phyloP scores from a whole-genome alignment of 2,113 vertebrate genomes.

The Bambusicola thoracicus region DNA sequence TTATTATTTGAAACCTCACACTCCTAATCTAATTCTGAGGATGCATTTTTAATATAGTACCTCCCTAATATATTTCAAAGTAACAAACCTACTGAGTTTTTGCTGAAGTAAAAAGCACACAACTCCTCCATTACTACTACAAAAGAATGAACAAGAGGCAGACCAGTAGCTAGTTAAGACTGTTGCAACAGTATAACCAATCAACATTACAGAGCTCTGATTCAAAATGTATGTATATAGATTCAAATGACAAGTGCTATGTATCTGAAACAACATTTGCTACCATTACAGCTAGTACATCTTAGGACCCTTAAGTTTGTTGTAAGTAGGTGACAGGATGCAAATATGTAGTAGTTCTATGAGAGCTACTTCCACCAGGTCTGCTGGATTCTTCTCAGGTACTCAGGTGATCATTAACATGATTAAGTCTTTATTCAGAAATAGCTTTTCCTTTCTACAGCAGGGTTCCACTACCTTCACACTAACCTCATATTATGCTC shows the following conservation, averaged over 20 bases:
- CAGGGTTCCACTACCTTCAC: background rate
- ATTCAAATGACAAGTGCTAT: background rate
- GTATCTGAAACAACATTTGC: background rate
- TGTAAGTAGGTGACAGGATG: background rate
- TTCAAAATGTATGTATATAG: background rate
- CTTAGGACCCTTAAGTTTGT: background rate
- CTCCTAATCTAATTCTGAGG: conserved; percentile 17
- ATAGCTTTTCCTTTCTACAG: background rate
- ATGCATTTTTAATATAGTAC: background rate
- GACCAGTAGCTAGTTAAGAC: background rate
- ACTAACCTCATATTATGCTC: background rate
- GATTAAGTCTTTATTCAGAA: background rate
- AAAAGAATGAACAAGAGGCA: background rate
- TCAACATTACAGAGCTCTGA: background rate
- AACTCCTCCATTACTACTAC: background rate
- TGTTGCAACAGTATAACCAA: background rate
- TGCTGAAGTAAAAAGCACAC: background rate
- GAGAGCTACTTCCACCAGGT: background rate
- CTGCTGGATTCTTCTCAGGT: background rate
- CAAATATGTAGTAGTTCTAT: background rate
- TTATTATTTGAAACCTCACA: conserved; percentile 40
- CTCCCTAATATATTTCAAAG: background rate
- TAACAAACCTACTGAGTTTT: background rate
- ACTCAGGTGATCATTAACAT: background rate
- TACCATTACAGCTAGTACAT: background rate